Conservation (phyloP, 2,888 invertebrate genomes). For the Bellardia bayeri region DNA sequence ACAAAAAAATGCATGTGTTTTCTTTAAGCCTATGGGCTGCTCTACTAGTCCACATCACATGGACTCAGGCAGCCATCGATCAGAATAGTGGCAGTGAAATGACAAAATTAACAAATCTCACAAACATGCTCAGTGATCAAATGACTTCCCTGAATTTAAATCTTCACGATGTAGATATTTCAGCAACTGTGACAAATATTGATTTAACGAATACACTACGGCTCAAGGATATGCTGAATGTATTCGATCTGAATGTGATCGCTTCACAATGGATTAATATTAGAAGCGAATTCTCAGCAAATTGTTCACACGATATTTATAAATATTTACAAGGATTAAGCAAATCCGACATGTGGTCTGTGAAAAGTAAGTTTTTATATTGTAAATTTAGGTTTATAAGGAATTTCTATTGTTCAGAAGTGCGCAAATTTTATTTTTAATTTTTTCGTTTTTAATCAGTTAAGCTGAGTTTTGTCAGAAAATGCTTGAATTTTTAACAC, state of each 20-base stretch:
- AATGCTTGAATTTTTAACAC: no score
- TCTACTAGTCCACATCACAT: constrained; percentile 59
- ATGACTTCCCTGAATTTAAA: constrained; percentile 78
- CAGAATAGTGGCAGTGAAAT: constrained; percentile 76
- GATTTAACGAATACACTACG: constrained; percentile 79
- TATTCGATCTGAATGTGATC: constrained; percentile 82
- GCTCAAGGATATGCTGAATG: constrained; percentile 81
- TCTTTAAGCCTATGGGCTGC: constrained; percentile 69
- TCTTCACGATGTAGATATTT: constrained; percentile 30
- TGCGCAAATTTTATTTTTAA: no score
- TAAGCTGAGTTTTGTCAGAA: no score
- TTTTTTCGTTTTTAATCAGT: no score
- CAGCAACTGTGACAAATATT: constrained; percentile 44
- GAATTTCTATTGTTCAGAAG: no score
- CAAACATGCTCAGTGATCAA: constrained; percentile 68
- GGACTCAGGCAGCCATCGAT: constrained; percentile 77
- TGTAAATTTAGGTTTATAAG: no score
- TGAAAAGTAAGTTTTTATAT: constrained; percentile 82
- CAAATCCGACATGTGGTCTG: constrained; percentile 82
- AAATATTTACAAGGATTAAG: constrained; percentile 82
- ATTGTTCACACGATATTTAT: constrained; percentile 82
- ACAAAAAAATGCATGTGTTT: constrained; percentile 49
- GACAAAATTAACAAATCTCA: constrained; percentile 69
- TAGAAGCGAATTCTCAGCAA: constrained; percentile 75
- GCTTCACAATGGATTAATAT: constrained; percentile 80